Conservation (phyloP, 2,797 vertebrate genomes). For the Crocodylus rhombifer region DNA sequence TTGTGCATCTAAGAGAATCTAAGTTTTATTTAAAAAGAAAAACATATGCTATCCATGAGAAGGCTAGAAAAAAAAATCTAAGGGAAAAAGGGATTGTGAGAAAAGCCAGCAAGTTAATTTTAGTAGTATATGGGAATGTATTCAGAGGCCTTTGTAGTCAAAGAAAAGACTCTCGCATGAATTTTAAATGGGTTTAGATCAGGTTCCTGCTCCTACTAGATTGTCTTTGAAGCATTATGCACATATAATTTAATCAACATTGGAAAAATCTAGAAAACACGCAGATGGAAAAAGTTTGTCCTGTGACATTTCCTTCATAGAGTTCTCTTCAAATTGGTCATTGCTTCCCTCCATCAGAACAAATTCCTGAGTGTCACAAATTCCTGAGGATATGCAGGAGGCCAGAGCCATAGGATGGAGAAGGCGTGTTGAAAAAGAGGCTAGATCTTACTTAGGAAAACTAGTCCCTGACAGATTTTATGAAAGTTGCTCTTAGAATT, state of each 20-base stretch:
- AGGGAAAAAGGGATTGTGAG: background rate
- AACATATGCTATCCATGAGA: background rate
- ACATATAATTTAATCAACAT: background rate
- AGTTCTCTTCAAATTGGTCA: background rate
- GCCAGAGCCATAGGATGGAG: rapidly evolving
- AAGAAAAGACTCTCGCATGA: rapidly evolving
- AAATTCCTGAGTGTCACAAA: background rate
- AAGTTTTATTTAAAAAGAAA: background rate
- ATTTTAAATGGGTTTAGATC: background rate
- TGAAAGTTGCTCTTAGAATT: background rate
- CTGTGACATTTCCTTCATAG: rapidly evolving
- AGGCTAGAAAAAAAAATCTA: background rate
- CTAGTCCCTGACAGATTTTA: background rate
- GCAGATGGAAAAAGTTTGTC: too few species aligned
- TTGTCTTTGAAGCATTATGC: background rate
- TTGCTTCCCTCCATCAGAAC: too few species aligned
- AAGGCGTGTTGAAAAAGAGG: background rate
- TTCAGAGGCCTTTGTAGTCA: background rate
- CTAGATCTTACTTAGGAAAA: background rate
- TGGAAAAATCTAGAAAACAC: background rate
- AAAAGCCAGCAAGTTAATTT: background rate
- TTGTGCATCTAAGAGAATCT: too few species aligned
- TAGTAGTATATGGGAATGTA: background rate
- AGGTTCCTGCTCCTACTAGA: background rate
- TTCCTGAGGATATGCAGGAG: background rate